Evolutionary conservation across 2,113 vertebrate genomes (phyloP).

Genomic region (Rhabdornis inornatus): DNA sequence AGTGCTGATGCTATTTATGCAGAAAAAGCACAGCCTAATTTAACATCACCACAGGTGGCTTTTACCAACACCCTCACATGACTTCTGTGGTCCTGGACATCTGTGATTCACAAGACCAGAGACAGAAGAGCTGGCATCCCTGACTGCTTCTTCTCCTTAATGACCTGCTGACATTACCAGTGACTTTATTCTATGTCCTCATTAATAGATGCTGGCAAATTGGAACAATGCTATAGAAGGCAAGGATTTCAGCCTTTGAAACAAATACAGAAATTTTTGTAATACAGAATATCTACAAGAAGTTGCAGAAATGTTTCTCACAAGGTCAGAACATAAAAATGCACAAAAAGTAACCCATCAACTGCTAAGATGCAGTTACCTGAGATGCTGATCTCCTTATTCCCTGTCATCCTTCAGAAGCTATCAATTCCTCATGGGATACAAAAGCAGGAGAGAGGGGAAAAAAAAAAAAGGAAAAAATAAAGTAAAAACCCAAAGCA

Average conservation of each 20-base stretch:
- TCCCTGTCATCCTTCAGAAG: background rate
- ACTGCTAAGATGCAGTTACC: background rate
- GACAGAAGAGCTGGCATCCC: background rate
- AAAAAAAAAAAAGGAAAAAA: background rate
- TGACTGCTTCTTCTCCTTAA: background rate
- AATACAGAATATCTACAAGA: background rate
- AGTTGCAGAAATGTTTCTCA: background rate
- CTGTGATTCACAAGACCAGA: background rate
- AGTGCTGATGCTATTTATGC: background rate
- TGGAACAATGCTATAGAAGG: background rate
- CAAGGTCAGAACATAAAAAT: background rate
- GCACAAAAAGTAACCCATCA: background rate
- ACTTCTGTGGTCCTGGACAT: background rate
- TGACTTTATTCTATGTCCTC: background rate
- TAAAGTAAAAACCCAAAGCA: accelerated
- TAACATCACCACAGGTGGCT: background rate
- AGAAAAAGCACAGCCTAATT: background rate
- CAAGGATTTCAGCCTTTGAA: background rate
- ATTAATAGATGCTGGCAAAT: background rate
- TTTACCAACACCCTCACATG: background rate
- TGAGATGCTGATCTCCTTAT: background rate
- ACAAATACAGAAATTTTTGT: background rate
- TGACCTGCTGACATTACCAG: background rate
- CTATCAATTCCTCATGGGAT: background rate
- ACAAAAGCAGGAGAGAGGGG: background rate